phyloP scores from a whole-genome alignment of 2,113 vertebrate genomes.

The Laticauda colubrina region DNA sequence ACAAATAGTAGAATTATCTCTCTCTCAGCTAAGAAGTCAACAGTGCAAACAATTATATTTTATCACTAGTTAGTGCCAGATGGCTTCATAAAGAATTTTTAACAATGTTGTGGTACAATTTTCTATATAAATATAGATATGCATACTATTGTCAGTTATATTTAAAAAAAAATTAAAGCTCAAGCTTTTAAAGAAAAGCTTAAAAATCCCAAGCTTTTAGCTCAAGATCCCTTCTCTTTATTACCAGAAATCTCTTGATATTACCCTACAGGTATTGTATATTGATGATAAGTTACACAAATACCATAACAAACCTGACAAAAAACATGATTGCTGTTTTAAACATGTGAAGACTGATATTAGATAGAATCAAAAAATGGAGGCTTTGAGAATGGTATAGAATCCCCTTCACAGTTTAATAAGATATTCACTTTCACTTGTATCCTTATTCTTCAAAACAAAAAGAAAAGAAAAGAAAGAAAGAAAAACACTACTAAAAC shows the following conservation, averaged over 20 bases:
- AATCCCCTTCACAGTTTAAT: background rate
- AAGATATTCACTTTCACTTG: conserved; percentile 15
- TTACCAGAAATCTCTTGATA: background rate
- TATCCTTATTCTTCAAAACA: background rate
- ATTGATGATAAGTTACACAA: background rate
- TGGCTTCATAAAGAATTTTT: conserved; percentile 14
- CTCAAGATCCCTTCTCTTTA: background rate
- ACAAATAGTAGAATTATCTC: conserved; percentile 48
- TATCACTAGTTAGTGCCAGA: conserved; percentile 14
- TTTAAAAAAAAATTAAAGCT: accelerated
- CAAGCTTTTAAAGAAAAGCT: background rate
- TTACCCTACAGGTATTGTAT: conserved; percentile 11
- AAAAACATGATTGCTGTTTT: background rate
- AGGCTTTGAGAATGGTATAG: conserved; percentile 8
- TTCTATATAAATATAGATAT: background rate
- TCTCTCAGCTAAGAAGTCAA: conserved; percentile 23
- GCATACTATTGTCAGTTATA: background rate
- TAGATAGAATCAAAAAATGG: background rate
- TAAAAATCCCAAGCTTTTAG: background rate
- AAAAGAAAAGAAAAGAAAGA: background rate
- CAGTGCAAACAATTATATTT: conserved; percentile 47
- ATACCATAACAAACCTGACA: background rate
- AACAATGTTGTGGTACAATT: conserved; percentile 18
- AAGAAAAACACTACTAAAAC: background rate
- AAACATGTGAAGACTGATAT: background rate